Evolutionary conservation across 2,888 invertebrate species (phyloP).

Genomic region (Galerucella nymphaeae): DNA sequence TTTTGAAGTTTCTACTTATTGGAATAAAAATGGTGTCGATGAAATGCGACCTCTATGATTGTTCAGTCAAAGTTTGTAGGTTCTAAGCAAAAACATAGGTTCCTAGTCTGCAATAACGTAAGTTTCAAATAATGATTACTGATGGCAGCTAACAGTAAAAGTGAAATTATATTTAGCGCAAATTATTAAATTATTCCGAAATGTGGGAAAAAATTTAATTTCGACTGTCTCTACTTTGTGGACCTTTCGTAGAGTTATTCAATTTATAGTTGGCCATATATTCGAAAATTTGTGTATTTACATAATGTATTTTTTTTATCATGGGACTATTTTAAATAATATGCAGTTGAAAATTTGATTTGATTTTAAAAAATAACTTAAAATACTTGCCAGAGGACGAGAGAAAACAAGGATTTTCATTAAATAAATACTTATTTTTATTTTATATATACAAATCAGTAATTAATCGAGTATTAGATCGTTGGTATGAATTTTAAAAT

Average conservation of each 20-base stretch:
- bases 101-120: background rate
- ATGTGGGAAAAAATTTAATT: too few species aligned
- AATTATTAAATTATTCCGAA: background rate
- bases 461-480: background rate
- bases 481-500: background rate
- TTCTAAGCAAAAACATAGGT: background rate
- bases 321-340: too few species aligned
- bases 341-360: too few species aligned
- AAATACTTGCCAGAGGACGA: too few species aligned
- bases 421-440: too few species aligned
- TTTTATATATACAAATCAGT: background rate
- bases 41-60: background rate
- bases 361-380: too few species aligned
- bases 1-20: background rate
- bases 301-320: too few species aligned
- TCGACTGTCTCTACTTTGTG: too few species aligned
- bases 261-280: too few species aligned
- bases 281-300: too few species aligned
- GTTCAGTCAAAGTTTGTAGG: background rate
- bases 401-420: too few species aligned
- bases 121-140: background rate
- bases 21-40: background rate
- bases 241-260: too few species aligned
- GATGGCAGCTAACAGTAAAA: background rate
- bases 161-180: background rate